These are phyloP conservation scores for Polyergus mexicanus DNA, from an alignment of 1,140 invertebrate genomes.

Conservation along the genomic window DNA sequence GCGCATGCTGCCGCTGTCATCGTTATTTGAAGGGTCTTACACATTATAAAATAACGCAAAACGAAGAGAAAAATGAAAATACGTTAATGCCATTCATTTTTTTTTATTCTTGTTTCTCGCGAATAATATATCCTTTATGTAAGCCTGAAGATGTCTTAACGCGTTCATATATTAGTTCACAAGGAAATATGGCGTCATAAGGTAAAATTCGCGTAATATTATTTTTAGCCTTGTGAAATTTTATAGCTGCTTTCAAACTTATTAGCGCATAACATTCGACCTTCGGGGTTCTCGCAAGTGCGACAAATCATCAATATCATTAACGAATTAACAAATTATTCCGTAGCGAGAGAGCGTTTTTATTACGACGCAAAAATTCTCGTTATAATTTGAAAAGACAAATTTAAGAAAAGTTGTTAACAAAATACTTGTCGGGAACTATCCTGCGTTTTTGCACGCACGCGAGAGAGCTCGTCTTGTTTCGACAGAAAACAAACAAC, in stretches of 20 bases:
- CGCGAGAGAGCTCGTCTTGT: not conserved
- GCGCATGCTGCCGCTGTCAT: not conserved
- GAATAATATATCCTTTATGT: conserved; percentile 44
- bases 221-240: conserved; percentile 57
- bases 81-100: conserved; percentile 20
- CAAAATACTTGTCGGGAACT: not conserved
- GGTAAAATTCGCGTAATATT: conserved; percentile 25
- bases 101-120: conserved; percentile 19
- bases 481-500: conserved; percentile 6
- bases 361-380: conserved; percentile 5
- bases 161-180: not conserved
- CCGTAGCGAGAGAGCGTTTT: not conserved
- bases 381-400: not conserved
- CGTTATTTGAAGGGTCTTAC: not conserved
- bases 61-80: conserved; percentile 5
- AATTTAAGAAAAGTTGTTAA: conserved; percentile 14
- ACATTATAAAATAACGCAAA: not conserved
- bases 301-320: not conserved
- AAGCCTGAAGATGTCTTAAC: not conserved
- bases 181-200: not conserved
- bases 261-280: conserved; percentile 59
- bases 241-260: conserved; percentile 56
- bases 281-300: conserved; percentile 40
- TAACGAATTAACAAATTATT: conserved; percentile 30
- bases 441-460: not conserved